Base-by-base conservation (phyloP, 2,113 vertebrate species). In the Erythrolamprus reginae region DNA sequence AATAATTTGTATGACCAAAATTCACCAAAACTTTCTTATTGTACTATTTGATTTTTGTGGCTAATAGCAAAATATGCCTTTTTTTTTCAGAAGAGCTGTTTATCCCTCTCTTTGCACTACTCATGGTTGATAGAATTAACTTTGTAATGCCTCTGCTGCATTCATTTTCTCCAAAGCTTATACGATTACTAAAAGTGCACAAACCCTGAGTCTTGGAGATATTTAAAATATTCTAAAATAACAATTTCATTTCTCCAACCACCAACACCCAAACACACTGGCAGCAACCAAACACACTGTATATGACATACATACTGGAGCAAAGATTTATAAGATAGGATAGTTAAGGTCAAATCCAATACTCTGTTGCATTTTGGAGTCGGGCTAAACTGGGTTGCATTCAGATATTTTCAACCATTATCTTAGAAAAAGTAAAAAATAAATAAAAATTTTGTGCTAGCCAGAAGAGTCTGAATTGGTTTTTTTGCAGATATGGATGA, bases 401-500 rank as follows among this genome's bases (percentile, higher is more conserved):
- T 19, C 19, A 89, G 28, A 83, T 48, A 2, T 9, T 23, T 85
- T n/a, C n/a, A 50, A 77, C 38, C 13, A 10, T 50, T 4, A 3
- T 13, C 82, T 86, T 38, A 24, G 23, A 47, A n/a, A 19, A 21
- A 10, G 9, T 47, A 9, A 4, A 42, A 23, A 38, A 19, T 48
- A 4, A 23, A 5, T 26, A 7, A 8, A 10, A 4, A 26, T 10
- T 23, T 28, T 38, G 56, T 45, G 4, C 3, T 38, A 3, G 2
- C 53, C 24, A 42, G 12, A 88, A 83, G 42, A 17, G 42, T 61
- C n/a, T 82, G 52, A 1, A 33, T 48, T 17, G 9, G n/a, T n/a
- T 84, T 50, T 91, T 55, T 90, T 82, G 21, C 84, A 94, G 93
- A 89, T 26, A 93, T 93, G 92, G 93, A 94, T 58, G 23, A 87